Evolutionary conservation across 2,888 invertebrate genomes (phyloP).

Genomic region (Agonum fuliginosum): DNA sequence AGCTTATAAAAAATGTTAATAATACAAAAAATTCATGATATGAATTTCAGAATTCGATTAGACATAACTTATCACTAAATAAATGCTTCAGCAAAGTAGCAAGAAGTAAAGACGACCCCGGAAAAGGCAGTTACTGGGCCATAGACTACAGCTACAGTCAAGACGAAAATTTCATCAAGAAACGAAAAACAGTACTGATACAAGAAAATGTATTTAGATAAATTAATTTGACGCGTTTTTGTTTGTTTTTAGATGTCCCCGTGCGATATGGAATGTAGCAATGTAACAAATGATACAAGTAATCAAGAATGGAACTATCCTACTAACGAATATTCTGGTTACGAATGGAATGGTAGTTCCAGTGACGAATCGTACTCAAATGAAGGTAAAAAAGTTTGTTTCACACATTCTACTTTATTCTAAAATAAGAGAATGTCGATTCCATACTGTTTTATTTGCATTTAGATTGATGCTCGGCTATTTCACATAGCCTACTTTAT

Average conservation of each 20-base stretch:
- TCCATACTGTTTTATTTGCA: not conserved
- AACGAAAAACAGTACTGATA: constrained; percentile 74
- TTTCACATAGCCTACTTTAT: not conserved
- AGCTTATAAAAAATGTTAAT: constrained; percentile 64
- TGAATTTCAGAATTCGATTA: constrained; percentile 80
- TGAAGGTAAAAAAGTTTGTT: constrained; percentile 42
- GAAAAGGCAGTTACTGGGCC: constrained; percentile 81
- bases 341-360: constrained; percentile 31
- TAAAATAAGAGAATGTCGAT: not conserved
- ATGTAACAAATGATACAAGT: constrained; percentile 72
- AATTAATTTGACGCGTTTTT: too few species aligned
- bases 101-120: constrained; percentile 83
- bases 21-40: constrained; percentile 49
- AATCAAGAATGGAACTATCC: constrained; percentile 64
- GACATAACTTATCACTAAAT: constrained; percentile 83
- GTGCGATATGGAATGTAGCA: constrained; percentile 77
- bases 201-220: constrained; percentile 64
- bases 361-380: constrained; percentile 45
- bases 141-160: constrained; percentile 77
- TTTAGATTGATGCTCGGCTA: not conserved
- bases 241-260: constrained; percentile 73
- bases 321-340: constrained; percentile 29
- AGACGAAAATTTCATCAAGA: constrained; percentile 75
- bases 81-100: constrained; percentile 85
- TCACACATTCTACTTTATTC: not conserved